Evolutionary conservation across 1,140 invertebrate species (phyloP).

Genomic region (Phymastichus coffea): DNA sequence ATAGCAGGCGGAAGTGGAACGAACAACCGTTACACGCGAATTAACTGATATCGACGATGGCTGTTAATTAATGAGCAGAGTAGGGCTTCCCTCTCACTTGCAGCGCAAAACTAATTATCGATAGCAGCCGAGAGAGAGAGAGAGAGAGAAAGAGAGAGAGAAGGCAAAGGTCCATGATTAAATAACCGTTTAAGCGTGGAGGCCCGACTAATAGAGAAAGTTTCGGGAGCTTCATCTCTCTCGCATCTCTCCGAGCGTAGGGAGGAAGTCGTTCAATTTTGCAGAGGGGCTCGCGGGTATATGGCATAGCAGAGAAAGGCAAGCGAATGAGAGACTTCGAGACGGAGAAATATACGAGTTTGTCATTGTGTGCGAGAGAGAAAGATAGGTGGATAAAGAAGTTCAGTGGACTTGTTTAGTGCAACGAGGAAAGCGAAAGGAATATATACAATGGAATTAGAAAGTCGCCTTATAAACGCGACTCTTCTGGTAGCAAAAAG

Average conservation of each 20-base stretch:
- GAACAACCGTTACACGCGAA: too few relatives aligned
- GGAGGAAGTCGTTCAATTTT: conserved; percentile 22
- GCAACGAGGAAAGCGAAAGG: conserved; percentile 32
- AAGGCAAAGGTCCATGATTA: conserved; percentile 11
- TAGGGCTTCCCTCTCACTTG: background rate
- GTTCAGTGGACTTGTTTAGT: conserved; percentile 3
- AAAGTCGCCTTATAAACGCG: too few relatives aligned
- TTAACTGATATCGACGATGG: too few relatives aligned
- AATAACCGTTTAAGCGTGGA: conserved; percentile 22
- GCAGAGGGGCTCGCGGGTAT: background rate
- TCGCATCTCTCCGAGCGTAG: background rate
- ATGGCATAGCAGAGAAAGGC: too few relatives aligned
- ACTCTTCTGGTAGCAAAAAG: too few relatives aligned
- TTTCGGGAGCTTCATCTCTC: background rate
- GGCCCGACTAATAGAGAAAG: conserved; percentile 15
- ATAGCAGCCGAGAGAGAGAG: background rate
- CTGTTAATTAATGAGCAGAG: background rate
- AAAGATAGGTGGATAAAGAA: conserved; percentile 5
- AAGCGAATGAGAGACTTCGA: too few relatives aligned
- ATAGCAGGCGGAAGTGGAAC: too few relatives aligned
- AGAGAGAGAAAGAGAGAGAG: background rate
- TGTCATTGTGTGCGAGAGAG: conserved; percentile 1
- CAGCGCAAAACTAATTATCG: conserved; percentile 20
- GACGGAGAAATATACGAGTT: too few relatives aligned
- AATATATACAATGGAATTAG: background rate